Percentiles rank a stretch among this genome's conserved stretches.
These are phyloP conservation scores for Rhynchonycteris naso DNA, from an alignment of 2,797 vertebrate genomes.

Conservation along the genomic window DNA sequence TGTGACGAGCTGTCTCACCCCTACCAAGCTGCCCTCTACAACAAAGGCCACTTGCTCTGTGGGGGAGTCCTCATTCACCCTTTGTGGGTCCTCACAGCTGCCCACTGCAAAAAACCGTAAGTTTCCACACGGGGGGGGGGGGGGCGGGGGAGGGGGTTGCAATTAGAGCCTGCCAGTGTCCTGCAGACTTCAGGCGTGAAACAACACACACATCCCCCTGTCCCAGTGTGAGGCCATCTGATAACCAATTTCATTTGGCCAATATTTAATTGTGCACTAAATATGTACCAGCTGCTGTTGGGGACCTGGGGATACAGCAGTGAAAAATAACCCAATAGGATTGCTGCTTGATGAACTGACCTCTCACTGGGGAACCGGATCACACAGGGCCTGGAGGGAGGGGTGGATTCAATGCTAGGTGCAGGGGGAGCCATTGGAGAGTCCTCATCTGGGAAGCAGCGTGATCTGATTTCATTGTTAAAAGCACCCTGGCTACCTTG, in stretches of 20 bases:
- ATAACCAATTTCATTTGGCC: not conserved
- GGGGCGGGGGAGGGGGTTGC: no score
- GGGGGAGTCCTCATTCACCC: slow-evolving; percentile 84
- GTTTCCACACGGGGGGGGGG: not conserved
- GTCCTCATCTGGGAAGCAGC: not conserved
- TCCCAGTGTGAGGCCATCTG: not conserved
- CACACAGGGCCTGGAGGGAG: fast-evolving
- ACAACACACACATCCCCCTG: not conserved
- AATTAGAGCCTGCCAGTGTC: fast-evolving
- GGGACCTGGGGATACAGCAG: not conserved
- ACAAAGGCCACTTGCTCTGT: slow-evolving; percentile 63
- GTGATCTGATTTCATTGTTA: no score
- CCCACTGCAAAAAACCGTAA: slow-evolving; percentile 73
- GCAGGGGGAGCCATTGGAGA: fast-evolving
- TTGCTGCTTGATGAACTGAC: not conserved
- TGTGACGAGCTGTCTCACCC: slow-evolving; percentile 72
- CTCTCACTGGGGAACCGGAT: not conserved
- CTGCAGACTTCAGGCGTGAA: not conserved
- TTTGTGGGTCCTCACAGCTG: slow-evolving; percentile 84
- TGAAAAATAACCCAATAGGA: not conserved
- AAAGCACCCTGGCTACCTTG: not conserved
- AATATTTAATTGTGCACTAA: not conserved
- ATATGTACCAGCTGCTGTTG: not conserved
- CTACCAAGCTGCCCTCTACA: slow-evolving; percentile 83
- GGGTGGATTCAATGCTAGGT: not conserved